These are phyloP conservation scores for Apotomis capreana DNA, from an alignment of 2,888 invertebrate species.

Conservation along the genomic window DNA sequence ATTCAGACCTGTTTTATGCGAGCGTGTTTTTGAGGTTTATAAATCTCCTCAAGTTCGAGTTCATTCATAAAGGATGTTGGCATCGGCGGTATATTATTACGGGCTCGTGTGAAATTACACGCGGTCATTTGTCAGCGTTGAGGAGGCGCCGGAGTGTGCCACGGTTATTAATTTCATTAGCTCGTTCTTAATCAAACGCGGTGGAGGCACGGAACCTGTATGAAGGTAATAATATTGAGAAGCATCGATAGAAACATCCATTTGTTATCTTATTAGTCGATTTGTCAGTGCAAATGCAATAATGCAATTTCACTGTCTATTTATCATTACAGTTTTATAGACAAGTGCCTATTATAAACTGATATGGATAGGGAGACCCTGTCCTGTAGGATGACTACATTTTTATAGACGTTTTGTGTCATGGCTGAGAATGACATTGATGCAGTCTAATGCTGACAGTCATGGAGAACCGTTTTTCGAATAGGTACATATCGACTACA, in stretches of 20 bases:
- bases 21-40: conserved; percentile 37
- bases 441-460: too few relatives aligned
- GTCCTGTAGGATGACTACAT: too few relatives aligned
- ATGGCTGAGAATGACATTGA: too few relatives aligned
- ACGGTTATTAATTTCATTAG: conserved; percentile 81
- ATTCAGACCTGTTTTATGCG: conserved; percentile 19
- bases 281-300: conserved; percentile 44
- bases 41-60: conserved; percentile 31
- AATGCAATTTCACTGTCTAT: not conserved
- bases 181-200: conserved; percentile 76
- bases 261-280: conserved; percentile 47
- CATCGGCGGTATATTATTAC: conserved; percentile 62
- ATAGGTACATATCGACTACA: too few relatives aligned
- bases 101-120: conserved; percentile 79
- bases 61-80: conserved; percentile 48
- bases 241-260: conserved; percentile 50
- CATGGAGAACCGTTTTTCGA: too few relatives aligned
- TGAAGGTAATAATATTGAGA: conserved; percentile 60
- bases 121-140: conserved; percentile 77
- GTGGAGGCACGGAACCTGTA: conserved; percentile 55
- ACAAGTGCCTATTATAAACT: not conserved
- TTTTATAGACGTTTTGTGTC: too few relatives aligned
- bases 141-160: conserved; percentile 69
- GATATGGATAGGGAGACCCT: too few relatives aligned
- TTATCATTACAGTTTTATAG: not conserved